phyloP scores from a whole-genome alignment of 1,140 invertebrate species.

The Bombus waltoni region DNA sequence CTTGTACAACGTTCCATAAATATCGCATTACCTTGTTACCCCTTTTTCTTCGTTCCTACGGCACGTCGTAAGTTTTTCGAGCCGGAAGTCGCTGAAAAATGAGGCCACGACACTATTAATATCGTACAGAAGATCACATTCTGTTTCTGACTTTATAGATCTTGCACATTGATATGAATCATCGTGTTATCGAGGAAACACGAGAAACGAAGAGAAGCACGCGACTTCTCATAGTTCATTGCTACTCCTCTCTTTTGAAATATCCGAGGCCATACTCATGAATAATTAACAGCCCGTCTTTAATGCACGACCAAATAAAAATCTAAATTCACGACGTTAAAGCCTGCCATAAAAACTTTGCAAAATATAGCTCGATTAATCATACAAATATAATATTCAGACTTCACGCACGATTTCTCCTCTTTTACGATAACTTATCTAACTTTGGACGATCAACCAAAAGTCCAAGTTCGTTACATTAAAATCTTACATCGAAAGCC shows the following conservation, averaged over 20 bases:
- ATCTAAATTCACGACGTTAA: no score
- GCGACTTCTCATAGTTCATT: not conserved
- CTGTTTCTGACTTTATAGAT: no score
- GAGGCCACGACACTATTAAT: not conserved
- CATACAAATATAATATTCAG: not conserved
- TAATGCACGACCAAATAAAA: not conserved
- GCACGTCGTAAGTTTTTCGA: slow-evolving; percentile 11
- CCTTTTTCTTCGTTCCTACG: not conserved
- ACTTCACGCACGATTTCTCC: not conserved
- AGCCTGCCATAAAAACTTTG: not conserved
- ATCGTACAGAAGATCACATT: not conserved
- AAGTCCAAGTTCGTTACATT: not conserved
- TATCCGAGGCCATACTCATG: not conserved
- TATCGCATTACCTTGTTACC: not conserved
- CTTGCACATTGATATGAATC: not conserved
- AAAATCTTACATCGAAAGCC: not conserved
- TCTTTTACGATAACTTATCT: not conserved
- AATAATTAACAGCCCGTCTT: not conserved
- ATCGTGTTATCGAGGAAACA: not conserved
- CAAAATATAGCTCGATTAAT: not conserved
- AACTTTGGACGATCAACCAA: not conserved
- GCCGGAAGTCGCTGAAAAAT: slow-evolving; percentile 50
- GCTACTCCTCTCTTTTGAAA: not conserved
- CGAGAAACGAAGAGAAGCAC: not conserved
- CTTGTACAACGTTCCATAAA: not conserved